Conservation (phyloP, 2,113 vertebrate genomes). For the Mustela lutreola region DNA sequence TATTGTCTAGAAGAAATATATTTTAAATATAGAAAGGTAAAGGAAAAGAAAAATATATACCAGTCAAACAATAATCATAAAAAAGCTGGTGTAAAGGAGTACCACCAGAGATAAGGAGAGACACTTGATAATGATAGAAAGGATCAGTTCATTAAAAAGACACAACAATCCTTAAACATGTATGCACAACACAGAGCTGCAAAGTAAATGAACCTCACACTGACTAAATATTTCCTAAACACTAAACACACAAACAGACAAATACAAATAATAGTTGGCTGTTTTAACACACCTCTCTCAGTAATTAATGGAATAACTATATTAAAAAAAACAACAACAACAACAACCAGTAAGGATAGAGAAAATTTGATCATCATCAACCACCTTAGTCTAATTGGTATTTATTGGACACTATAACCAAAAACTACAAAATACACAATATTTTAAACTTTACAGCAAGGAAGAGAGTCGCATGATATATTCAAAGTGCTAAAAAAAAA, state of each 20-base stretch:
- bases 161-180: too few species aligned
- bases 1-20: too few species aligned
- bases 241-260: background rate
- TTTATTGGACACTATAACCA: background rate
- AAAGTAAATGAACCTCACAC: too few species aligned
- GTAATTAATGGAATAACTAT: background rate
- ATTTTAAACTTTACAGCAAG: background rate
- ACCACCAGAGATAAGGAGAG: too few species aligned
- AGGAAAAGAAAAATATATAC: too few species aligned
- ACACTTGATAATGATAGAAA: too few species aligned
- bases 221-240: too few species aligned
- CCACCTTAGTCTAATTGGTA: background rate
- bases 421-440: background rate
- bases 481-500: background rate
- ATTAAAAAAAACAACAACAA: background rate
- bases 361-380: background rate
- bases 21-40: too few species aligned
- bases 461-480: background rate
- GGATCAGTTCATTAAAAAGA: too few species aligned
- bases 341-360: background rate
- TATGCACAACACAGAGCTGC: too few species aligned
- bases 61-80: too few species aligned
- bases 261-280: background rate
- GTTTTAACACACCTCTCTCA: background rate
- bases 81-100: too few species aligned